Conservation (phyloP, 2,113 vertebrate genomes). For the Proteles cristata region DNA sequence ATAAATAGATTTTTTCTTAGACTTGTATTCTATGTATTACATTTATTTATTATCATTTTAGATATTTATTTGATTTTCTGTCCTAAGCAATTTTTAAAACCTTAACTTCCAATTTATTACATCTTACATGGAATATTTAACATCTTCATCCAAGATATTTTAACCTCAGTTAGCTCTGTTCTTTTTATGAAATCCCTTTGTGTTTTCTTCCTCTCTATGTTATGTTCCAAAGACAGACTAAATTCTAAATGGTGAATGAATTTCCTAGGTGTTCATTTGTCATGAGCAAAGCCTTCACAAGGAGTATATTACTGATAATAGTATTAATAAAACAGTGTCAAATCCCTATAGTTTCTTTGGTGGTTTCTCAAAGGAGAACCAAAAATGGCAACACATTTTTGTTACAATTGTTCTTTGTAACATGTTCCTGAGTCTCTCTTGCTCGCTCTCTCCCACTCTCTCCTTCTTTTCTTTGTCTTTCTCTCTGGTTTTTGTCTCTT, state of each 20-base stretch:
- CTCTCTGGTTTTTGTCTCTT: neutral
- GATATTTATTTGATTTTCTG: neutral
- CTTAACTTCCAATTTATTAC: neutral
- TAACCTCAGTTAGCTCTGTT: neutral
- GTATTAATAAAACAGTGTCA: neutral
- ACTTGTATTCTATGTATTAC: neutral
- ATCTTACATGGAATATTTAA: neutral
- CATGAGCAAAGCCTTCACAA: neutral
- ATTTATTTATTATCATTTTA: neutral
- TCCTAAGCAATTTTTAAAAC: neutral
- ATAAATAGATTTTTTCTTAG: neutral
- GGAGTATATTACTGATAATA: neutral
- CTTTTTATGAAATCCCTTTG: neutral
- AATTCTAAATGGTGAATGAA: neutral
- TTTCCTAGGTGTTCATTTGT: neutral
- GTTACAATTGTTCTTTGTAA: neutral
- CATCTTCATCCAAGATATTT: neutral
- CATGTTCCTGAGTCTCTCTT: neutral
- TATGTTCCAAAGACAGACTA: neutral
- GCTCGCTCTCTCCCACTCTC: neutral
- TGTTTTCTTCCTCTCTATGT: neutral
- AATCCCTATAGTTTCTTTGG: neutral
- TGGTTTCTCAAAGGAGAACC: neutral
- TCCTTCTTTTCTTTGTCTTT: neutral
- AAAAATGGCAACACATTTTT: neutral